Base-by-base conservation (phyloP, 2,797 vertebrate genomes). In the Pitangus sulphuratus region DNA sequence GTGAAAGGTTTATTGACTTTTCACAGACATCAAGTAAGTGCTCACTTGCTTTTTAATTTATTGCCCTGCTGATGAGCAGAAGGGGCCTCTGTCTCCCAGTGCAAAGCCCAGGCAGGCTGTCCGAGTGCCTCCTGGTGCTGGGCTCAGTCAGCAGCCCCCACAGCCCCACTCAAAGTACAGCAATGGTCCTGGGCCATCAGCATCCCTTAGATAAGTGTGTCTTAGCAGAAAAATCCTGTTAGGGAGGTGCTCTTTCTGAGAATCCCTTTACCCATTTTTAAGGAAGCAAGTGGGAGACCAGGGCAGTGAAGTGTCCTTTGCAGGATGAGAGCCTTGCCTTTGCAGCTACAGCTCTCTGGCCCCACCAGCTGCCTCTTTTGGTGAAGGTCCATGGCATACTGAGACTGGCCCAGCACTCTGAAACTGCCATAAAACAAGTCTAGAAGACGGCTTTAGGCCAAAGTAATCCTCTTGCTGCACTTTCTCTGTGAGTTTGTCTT, bases 1-100 rank as follows among this genome's bases (percentile, higher is more conserved):
- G 1, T 79, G 50, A 44, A 54, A 81, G 24, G 8, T 82, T 87
- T 95, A 79, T 69, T 92, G 94, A 79, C 62, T 91, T 89, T 87
- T 70, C n/a, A 47, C 28, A 87, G 71, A 17, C 35, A 62, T 58
- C 45, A 57, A 61, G 3, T 74, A 70, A 70, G 12, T 5, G 11
- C 87, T 92, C 7, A 1, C 35, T 84, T 66, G 57, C 18, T 76
- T 76, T 82, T 91, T 31, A 69, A 76, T 65, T 57, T 76, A 57
- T 45, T 61, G 66, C 35, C 28, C 3, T 0, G 0, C 62, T 65
- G 58, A 64, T 68, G 70, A 89, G 74, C 57, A 5, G 20, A 56
- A 53, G 74, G 25, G 61, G 74, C 28, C 11, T 70, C 33, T 33
- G 1, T 37, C 12, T 47, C 40, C 37, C 11, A 12, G 28, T 12